A percentile compares a stretch with the other conserved stretches of the same genome.
phyloP scores from a whole-genome alignment of 2,113 vertebrate species.

The Rhegmatorhina hoffmannsi region DNA sequence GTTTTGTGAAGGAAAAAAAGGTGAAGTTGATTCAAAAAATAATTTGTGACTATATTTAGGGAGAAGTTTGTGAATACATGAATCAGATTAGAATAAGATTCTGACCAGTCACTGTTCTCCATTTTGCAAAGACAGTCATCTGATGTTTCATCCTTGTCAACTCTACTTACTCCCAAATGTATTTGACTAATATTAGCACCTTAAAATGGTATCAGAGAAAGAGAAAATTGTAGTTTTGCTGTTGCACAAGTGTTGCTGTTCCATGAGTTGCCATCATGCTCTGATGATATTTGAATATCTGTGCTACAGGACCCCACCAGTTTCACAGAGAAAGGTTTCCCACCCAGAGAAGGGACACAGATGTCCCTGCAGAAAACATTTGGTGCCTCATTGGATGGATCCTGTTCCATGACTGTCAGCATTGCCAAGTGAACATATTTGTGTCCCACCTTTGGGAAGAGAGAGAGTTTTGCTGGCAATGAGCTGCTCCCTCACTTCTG shows the following conservation, averaged over 20 bases:
- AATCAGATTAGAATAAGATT: not conserved
- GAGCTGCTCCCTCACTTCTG: not conserved
- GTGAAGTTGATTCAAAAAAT: not conserved
- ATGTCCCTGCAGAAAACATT: not conserved
- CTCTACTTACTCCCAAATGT: not conserved
- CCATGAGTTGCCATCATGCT: not conserved
- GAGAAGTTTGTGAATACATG: not conserved
- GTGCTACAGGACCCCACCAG: not conserved
- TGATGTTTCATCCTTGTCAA: not conserved
- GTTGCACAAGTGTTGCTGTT: not conserved
- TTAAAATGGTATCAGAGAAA: not conserved
- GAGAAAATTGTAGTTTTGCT: not conserved
- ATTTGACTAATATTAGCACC: not conserved
- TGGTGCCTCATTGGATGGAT: not conserved
- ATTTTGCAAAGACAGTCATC: not conserved
- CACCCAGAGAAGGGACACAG: not conserved
- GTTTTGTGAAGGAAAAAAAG: not conserved
- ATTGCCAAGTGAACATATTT: not conserved
- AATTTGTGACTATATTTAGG: not conserved
- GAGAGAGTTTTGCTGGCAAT: not conserved
- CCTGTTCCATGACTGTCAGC: not conserved
- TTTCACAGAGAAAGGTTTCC: not conserved
- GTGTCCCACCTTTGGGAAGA: not conserved
- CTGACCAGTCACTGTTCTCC: not conserved
- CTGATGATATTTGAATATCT: not conserved